Conservation (phyloP, 2,797 vertebrate genomes). For the Botia kubotai region DNA sequence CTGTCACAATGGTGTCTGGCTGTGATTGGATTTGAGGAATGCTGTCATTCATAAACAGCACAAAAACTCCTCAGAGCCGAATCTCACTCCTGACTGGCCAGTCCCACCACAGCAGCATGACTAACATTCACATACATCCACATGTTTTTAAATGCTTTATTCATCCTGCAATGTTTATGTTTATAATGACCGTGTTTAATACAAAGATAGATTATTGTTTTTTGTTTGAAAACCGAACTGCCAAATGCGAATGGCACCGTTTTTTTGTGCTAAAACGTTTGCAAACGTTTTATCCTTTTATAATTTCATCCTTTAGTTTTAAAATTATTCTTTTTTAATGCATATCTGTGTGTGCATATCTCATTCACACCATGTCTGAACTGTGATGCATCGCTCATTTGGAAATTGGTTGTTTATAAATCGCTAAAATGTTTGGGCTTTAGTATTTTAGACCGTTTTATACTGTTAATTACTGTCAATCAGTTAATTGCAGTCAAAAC, state of each 20-base stretch:
- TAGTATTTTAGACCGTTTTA: neutral
- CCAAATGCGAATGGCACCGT: no score
- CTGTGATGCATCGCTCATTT: no score
- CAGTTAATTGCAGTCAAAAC: no score
- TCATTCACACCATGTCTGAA: no score
- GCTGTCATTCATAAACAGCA: constrained; percentile 80
- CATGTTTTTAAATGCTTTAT: neutral
- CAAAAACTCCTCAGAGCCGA: constrained; percentile 55
- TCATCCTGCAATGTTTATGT: neutral
- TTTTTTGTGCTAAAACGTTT: no score
- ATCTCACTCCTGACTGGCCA: neutral
- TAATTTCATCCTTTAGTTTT: no score
- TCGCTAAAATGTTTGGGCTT: neutral
- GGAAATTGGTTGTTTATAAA: neutral
- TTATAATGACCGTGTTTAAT: neutral
- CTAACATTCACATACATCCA: neutral
- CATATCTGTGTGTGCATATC: no score
- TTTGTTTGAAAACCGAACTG: no score
- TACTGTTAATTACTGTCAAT: no score
- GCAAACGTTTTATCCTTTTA: no score
- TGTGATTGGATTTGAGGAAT: constrained; percentile 80
- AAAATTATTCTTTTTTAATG: no score
- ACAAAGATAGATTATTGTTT: no score
- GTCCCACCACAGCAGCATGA: neutral
- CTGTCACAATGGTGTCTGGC: constrained; percentile 69